Percentiles rank a stretch among this genome's conserved stretches.
These are phyloP conservation scores for Scortum barcoo DNA, from an alignment of 2,113 vertebrate genomes.

Conservation along the genomic window DNA sequence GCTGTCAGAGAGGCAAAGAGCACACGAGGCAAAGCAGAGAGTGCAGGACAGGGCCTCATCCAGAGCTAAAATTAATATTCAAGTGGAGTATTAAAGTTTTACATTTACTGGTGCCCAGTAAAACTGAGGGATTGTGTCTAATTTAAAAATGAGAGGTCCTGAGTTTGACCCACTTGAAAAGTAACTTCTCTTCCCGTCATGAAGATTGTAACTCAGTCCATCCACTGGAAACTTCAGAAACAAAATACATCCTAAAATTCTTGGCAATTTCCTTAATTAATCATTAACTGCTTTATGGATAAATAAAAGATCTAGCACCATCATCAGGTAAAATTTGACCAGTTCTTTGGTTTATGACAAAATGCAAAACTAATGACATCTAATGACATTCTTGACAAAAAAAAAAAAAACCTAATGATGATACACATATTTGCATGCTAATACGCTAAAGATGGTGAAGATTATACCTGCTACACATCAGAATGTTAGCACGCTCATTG, in stretches of 20 bases:
- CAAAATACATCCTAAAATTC: not conserved
- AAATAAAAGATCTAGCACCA: not conserved
- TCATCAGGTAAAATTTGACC: not conserved
- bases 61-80: constrained; percentile 46
- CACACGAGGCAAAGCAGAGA: constrained; percentile 35
- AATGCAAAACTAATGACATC: no score
- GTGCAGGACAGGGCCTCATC: constrained; percentile 27
- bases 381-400: no score
- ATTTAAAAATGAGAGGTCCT: constrained; percentile 16
- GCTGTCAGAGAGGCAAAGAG: constrained; percentile 53
- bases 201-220: not conserved
- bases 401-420: no score
- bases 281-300: not conserved
- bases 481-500: no score
- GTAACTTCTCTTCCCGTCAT: not conserved
- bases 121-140: constrained; percentile 2
- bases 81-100: constrained; percentile 14
- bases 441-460: no score
- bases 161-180: not conserved
- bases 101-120: constrained; percentile 16
- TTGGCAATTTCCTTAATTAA: not conserved
- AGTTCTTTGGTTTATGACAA: no score
- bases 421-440: no score
- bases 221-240: not conserved
- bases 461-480: no score